Conservation (phyloP, 2,888 invertebrate genomes). For the Phaonia tiefii region DNA sequence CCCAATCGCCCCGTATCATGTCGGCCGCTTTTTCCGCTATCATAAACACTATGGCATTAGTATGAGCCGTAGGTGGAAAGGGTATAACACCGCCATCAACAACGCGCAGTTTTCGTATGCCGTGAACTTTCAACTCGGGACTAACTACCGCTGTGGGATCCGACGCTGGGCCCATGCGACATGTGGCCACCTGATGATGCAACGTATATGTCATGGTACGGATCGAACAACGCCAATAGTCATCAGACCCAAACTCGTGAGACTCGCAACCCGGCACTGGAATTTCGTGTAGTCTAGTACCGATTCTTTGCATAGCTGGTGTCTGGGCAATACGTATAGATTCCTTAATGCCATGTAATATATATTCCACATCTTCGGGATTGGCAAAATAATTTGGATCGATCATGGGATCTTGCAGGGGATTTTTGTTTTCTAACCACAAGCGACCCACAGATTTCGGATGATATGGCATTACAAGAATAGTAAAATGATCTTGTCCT, state of each 20-base stretch:
- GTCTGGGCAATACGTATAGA: conserved; percentile 82
- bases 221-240: conserved; percentile 86
- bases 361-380: conserved; percentile 83
- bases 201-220: conserved; percentile 83
- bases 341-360: conserved; percentile 84
- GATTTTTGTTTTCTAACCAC: conserved; percentile 85
- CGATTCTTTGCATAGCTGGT: conserved; percentile 83
- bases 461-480: conserved; percentile 85
- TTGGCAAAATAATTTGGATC: conserved; percentile 90
- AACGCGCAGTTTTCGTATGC: conserved; percentile 83
- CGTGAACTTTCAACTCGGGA: conserved; percentile 83
- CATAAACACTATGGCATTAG: conserved; percentile 85
- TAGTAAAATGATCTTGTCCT: conserved; percentile 82
- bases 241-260: conserved; percentile 82
- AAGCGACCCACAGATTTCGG: conserved; percentile 87
- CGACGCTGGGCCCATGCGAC: conserved; percentile 85
- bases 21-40: conserved; percentile 86
- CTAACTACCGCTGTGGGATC: conserved; percentile 85
- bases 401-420: conserved; percentile 88
- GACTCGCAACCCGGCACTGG: conserved; percentile 82
- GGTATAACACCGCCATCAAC: conserved; percentile 86
- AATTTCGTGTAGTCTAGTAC: conserved; percentile 81
- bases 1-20: conserved; percentile 83
- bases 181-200: conserved; percentile 85
- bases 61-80: conserved; percentile 83